phyloP scores from a whole-genome alignment of 2,888 invertebrate species.

The Anoplius nigerrimus region DNA sequence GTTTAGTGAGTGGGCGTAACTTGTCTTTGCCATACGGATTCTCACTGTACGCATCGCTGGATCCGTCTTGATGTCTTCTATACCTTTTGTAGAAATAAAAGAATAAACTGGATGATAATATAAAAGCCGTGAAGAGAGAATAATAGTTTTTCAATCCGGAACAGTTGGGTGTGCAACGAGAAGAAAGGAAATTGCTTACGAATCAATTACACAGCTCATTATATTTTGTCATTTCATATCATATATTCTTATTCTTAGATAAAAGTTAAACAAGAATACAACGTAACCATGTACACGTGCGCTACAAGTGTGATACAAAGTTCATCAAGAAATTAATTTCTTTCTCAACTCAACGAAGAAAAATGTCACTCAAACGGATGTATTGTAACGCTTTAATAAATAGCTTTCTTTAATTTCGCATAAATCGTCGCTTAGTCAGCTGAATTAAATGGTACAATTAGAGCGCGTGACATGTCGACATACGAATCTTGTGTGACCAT shows the following conservation, averaged over 20 bases:
- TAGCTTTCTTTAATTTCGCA: constrained; percentile 45
- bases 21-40: neutral
- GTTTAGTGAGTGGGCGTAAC: no score
- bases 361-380: constrained; percentile 38
- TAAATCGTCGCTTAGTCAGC: constrained; percentile 29
- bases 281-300: constrained; percentile 62
- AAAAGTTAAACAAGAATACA: constrained; percentile 65
- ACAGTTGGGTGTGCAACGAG: no score
- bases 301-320: constrained; percentile 53
- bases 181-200: no score
- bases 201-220: neutral
- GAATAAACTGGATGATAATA: neutral
- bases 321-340: constrained; percentile 49
- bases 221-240: constrained; percentile 43
- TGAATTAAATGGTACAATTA: no score
- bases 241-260: constrained; percentile 58
- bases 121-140: neutral
- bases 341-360: constrained; percentile 35
- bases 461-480: constrained; percentile 34
- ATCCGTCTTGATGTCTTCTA: constrained; percentile 4
- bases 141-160: no score
- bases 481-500: constrained; percentile 26
- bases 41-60: neutral
- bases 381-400: constrained; percentile 47
- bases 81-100: constrained; percentile 7